These are phyloP conservation scores for Pollicipes pollicipes DNA, from an alignment of 1,140 invertebrate genomes.

Conservation along the genomic window DNA sequence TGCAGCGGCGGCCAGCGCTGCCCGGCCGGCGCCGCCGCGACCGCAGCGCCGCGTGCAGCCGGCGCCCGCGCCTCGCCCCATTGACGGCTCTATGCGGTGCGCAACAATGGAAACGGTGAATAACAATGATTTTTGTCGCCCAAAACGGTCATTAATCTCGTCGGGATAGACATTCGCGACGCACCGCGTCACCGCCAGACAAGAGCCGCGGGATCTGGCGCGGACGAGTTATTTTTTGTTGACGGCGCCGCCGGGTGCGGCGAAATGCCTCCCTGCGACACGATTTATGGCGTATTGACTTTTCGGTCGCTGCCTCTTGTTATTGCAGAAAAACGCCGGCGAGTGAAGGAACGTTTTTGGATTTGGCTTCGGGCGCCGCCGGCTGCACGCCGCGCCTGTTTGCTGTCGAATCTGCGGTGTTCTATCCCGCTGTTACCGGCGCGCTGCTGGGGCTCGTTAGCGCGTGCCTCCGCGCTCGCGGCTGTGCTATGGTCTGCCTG, in stretches of 20 bases:
- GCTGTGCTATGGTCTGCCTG: no score
- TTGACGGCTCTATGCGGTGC: neutral
- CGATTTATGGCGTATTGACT: conserved; percentile 1
- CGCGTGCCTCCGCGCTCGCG: no score
- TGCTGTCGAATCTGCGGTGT: no score
- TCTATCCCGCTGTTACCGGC: no score
- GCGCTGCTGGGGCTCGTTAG: no score
- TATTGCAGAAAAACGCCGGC: neutral
- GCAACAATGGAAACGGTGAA: neutral
- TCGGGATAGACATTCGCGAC: no score
- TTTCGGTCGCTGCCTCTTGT: neutral
- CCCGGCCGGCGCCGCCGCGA: no score
- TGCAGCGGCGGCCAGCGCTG: neutral
- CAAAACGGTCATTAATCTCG: neutral
- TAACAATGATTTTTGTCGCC: no score
- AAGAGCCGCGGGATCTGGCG: no score
- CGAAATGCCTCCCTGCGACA: neutral
- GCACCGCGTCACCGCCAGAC: neutral
- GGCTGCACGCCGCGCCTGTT: no score
- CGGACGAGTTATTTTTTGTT: neutral
- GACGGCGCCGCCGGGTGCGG: neutral
- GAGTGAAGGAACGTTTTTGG: neutral
- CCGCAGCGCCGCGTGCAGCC: no score
- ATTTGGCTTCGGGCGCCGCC: neutral
- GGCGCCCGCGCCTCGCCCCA: neutral